These are phyloP conservation scores for Cheilosia urbana DNA, from an alignment of 2,888 invertebrate genomes.

Conservation along the genomic window DNA sequence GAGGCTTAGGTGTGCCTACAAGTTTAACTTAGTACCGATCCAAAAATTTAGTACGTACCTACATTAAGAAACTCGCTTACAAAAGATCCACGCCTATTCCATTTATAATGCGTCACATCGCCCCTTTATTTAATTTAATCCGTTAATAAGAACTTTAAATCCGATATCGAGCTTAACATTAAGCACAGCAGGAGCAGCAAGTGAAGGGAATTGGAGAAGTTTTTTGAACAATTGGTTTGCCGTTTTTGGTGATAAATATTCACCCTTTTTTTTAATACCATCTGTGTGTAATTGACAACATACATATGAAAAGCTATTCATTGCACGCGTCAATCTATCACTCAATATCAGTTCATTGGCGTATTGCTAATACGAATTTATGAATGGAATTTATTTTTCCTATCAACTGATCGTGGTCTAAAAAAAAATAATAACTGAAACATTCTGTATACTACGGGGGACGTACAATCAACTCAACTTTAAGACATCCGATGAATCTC, in stretches of 20 bases:
- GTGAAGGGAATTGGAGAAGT: constrained; percentile 33
- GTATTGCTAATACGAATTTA: constrained; percentile 13
- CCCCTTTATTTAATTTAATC: constrained; percentile 10
- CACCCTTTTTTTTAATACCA: neutral
- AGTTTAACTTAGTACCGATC: too few relatives aligned
- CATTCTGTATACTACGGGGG: neutral
- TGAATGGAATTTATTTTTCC: constrained; percentile 50
- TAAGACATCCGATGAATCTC: constrained; percentile 29
- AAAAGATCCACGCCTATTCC: too few relatives aligned
- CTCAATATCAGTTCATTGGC: neutral
- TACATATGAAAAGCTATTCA: neutral
- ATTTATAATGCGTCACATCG: neutral
- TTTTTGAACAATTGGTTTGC: neutral
- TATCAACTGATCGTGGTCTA: neutral
- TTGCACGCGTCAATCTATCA: neutral
- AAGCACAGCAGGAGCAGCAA: constrained; percentile 1
- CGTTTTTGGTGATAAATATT: neutral
- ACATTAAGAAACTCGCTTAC: too few relatives aligned
- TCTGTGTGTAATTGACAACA: constrained; percentile 12
- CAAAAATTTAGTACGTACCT: too few relatives aligned
- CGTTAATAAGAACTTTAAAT: constrained; percentile 25
- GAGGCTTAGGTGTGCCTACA: too few relatives aligned
- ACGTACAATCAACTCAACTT: neutral
- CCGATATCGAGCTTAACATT: constrained; percentile 8
- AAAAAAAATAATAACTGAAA: too few relatives aligned